Evolutionary conservation across 2,888 invertebrate genomes (phyloP), one percentile per base, ranked within the genome.

Genomic region (Tipula confusa): DNA sequence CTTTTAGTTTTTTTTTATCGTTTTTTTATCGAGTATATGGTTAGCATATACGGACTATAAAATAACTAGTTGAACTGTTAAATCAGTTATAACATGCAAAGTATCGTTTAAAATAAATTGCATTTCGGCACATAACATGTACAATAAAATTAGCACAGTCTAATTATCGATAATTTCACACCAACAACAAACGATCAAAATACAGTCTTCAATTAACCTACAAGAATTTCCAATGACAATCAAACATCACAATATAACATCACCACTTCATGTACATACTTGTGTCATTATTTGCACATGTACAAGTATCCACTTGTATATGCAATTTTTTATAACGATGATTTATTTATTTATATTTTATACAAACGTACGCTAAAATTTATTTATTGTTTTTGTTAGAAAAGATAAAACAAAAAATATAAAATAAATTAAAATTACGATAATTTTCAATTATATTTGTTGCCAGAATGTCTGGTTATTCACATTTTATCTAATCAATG

Each of bases 401-500:
- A 7, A 64, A 64, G 64, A 64, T 64, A 24, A 64, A 48, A 48
- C 18, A 48, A 48, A 48, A 33, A 33, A 33, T 18, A 48, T 7
- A 48, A 18, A 15, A 48, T 18, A 18, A 64, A 64, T 24, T 24
- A 24, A 24, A 64, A 9, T 24, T 43, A 64, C 64, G 24, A 64
- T 64, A 64, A 64, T 64, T 64, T 64, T 64, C 64, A 64, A 64
- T 64, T 64, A 64, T 43, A 43, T 24, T 64, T 64, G 64, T 64
- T 64, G 64, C 64, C 64, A 64, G 64, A 64, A 64, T 64, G 64
- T 64, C 64, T 64, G 64, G 64, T 64, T 64, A 64, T 64, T 24
- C 64, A 64, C 64, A 64, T 64, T 64, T 64, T 64, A 64, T 64
- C 64, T 64, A 64, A 64, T 64, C 64, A 64, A 64, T 64, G 64